These are phyloP conservation scores for Bellardia pandia DNA, from an alignment of 2,888 invertebrate species.

Conservation along the genomic window DNA sequence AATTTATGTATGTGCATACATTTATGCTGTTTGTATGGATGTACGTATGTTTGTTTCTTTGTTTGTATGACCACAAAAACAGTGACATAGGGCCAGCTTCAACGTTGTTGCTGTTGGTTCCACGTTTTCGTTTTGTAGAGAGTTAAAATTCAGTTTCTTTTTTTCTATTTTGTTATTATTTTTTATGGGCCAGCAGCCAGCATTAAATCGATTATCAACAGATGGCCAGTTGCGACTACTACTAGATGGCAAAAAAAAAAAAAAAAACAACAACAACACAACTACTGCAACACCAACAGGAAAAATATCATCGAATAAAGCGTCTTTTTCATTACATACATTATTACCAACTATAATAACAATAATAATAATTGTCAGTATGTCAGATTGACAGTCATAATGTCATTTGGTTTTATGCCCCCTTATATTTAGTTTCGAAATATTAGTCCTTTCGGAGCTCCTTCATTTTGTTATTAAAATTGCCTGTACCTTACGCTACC, in stretches of 20 bases:
- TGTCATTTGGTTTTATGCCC: slow-evolving; percentile 56
- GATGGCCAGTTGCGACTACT: slow-evolving; percentile 64
- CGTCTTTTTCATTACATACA: slow-evolving; percentile 52
- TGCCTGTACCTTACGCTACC: too few species aligned
- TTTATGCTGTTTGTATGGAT: neutral
- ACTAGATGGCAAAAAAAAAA: slow-evolving; percentile 18
- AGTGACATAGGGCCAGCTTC: slow-evolving; percentile 50
- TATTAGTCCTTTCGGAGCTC: slow-evolving; percentile 30
- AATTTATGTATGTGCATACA: neutral
- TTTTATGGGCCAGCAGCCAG: slow-evolving; percentile 68
- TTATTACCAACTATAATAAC: slow-evolving; percentile 50
- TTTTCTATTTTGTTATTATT: slow-evolving; percentile 39
- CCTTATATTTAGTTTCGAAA: slow-evolving; percentile 35
- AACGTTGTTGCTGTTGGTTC: slow-evolving; percentile 25
- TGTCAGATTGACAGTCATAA: slow-evolving; percentile 60
- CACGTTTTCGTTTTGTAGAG: slow-evolving; percentile 39
- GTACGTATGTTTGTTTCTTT: slow-evolving; percentile 10
- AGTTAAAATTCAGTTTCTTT: slow-evolving; percentile 57
- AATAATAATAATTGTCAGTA: slow-evolving; percentile 60
- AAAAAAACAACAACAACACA: neutral
- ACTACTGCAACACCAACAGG: neutral
- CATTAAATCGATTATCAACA: slow-evolving; percentile 72
- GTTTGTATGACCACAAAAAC: slow-evolving; percentile 4
- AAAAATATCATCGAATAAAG: slow-evolving; percentile 26
- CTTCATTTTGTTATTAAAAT: too few species aligned